A percentile compares a stretch with the other conserved stretches of the same genome.
Conservation (phyloP, 1,140 invertebrate genomes). For the Rhopalosiphum padi region DNA sequence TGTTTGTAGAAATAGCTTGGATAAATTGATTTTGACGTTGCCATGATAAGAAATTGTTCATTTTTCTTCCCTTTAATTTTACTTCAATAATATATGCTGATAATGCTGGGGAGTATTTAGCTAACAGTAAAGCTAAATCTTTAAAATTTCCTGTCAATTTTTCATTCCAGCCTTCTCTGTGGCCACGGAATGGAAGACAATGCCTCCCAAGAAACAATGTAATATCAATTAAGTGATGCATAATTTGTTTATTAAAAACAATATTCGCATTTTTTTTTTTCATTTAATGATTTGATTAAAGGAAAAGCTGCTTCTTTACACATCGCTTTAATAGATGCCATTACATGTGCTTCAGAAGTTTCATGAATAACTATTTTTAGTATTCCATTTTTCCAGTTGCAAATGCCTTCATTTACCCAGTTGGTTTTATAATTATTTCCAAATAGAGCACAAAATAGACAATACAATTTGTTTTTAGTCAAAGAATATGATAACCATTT, state of each 20-base stretch:
- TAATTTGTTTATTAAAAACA: not conserved
- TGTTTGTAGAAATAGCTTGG: not conserved
- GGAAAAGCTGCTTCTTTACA: not conserved
- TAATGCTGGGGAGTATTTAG: not conserved
- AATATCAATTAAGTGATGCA: not conserved
- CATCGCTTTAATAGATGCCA: not conserved
- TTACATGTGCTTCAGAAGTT: not conserved
- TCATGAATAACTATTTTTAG: not conserved
- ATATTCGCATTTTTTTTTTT: not conserved
- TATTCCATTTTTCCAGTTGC: not conserved
- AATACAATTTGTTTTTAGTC: not conserved
- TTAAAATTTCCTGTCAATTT: not conserved
- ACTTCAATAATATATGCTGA: not conserved
- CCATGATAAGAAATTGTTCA: not conserved
- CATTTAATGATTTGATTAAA: not conserved
- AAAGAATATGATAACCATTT: not conserved
- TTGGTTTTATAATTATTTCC: not conserved
- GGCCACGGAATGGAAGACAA: not conserved
- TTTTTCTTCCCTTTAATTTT: not conserved
- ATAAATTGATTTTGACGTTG: slow-evolving; percentile 12
- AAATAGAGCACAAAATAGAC: not conserved
- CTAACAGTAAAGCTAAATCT: not conserved
- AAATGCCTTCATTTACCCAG: not conserved
- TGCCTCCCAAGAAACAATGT: not conserved
- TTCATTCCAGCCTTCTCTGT: not conserved